Evolutionary conservation across 2,797 vertebrate species (phyloP).

Genomic region (Peromyscus nudipes): DNA sequence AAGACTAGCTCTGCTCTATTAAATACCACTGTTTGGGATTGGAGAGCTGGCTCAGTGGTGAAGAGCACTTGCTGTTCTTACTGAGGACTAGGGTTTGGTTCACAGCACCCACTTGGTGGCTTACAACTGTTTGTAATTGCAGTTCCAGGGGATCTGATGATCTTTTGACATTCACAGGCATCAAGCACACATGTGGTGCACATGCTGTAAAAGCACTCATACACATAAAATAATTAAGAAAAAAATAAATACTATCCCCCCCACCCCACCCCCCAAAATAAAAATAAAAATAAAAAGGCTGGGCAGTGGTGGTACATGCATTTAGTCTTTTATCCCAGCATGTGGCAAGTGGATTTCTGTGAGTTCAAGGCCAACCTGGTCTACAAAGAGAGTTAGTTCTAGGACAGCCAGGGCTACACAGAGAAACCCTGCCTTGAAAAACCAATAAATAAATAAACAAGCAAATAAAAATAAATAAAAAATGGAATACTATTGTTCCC

Average conservation of each 20-base stretch:
- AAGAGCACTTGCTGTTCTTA: neutral
- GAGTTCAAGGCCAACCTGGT: neutral
- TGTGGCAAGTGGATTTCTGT: neutral
- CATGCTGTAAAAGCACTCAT: neutral
- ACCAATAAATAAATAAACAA: neutral
- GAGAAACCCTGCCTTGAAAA: neutral
- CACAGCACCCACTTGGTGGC: neutral
- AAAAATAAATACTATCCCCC: neutral
- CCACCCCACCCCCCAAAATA: neutral
- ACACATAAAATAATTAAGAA: neutral
- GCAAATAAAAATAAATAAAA: neutral
- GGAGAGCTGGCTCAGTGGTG: neutral
- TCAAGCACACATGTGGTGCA: neutral
- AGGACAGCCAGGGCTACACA: neutral
- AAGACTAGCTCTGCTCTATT: constrained; percentile 22
- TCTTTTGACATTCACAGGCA: neutral
- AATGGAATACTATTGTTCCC: neutral
- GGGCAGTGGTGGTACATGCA: neutral
- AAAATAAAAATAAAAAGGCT: neutral
- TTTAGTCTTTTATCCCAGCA: neutral
- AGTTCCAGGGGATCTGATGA: neutral
- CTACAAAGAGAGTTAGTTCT: neutral
- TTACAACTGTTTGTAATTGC: no score
- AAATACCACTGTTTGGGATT: neutral
- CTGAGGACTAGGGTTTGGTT: neutral